Base-by-base conservation (phyloP, 2,888 invertebrate species). In the Synanthedon tipuliformis region DNA sequence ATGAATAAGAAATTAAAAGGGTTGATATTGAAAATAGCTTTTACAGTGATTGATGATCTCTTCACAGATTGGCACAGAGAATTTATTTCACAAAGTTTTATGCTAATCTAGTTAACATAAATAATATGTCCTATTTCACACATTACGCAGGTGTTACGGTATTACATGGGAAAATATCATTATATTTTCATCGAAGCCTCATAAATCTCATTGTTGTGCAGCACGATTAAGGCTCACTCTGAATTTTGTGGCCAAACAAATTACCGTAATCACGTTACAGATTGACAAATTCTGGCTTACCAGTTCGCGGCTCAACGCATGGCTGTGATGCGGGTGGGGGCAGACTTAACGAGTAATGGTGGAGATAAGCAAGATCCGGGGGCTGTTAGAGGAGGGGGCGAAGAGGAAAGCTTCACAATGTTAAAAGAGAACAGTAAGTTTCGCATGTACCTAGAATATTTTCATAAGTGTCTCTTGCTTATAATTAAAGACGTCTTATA, bases 211-310 rank as follows among this genome's bases (percentile, higher is more conserved):
- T 45, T 45, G 45, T 45, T 45, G 15, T 45, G 45, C 15, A 15
- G 45, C 45, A 15, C 45, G 45, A 45, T 45, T 45, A 45, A 45
- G 15, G n/a, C 45, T 15, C 45, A 45, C 45, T 45, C 45, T 45
- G 45, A 45, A 45, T 45, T 45, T 45, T 45, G 45, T 41, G 57
- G 53, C 56, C 56, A 52, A 56, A 63, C 56, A 62, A 65, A 67
- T 64, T 62, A 60, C 55, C 54, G 54, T 56, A 13, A 60, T 57
- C 59, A 57, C 63, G 59, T 65, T 61, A 65, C 61, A 60, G 57
- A 65, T 69, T 68, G 65, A 67, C 65, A 70, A 70, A 71, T 68
- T 65, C 61, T 61, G 66, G 66, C 63, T 66, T 61, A 64, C 60
- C 58, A 57, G 61, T 57, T 61, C 63, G 63, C 58, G 61, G 65